Evolutionary conservation across 2,888 invertebrate genomes (phyloP), one percentile per base, ranked within the genome.

Genomic region (Ischnura elegans): DNA sequence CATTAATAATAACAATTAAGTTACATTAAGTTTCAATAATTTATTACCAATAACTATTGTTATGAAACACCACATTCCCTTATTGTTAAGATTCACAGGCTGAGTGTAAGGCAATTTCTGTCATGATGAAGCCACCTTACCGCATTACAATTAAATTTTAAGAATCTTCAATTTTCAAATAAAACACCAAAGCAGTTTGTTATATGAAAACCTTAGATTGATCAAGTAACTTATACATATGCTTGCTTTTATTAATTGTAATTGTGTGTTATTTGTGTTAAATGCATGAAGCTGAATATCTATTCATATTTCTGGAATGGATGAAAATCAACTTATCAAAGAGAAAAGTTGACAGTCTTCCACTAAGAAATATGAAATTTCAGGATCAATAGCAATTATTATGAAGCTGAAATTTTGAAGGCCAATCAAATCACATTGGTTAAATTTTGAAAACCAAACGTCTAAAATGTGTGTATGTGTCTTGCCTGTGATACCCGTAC

Each of bases 401-500:
- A 1, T 36, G 13, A 21, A 10, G 25, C 76, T 13, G 29, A 84
- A 36, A 93, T 86, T 47, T 85, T 55, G 46, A 55, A 47, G 25
- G 29, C 42, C 25, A 86, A 43, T 13, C n/a, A 86, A 46, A 19
- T 8, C n/a, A 86, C 21, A 21, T n/a, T 46, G 45, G 21, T 86
- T 46, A 86, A 45, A 86, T 46, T 45, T 86, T n/a, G 10, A 13
- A n/a, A 86, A n/a, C 43, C 43, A 86, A 45, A 45, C 21, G 13
- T 43, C 45, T 86, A 45, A 45, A 16, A 86, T 43, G 16, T 90
- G 36, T 42, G 36, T 42, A 8, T 10, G 51, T 47, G 87, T 84
- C 55, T 93, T 76, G 84, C 94, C 93, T 94, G 93, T n/a, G 94
- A 93, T 76, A 93, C 76, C 5, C 94, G 61, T 47, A 94, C 86